Evolutionary conservation across 2,113 vertebrate genomes (phyloP).

Genomic region (Anser brachyrhynchus): DNA sequence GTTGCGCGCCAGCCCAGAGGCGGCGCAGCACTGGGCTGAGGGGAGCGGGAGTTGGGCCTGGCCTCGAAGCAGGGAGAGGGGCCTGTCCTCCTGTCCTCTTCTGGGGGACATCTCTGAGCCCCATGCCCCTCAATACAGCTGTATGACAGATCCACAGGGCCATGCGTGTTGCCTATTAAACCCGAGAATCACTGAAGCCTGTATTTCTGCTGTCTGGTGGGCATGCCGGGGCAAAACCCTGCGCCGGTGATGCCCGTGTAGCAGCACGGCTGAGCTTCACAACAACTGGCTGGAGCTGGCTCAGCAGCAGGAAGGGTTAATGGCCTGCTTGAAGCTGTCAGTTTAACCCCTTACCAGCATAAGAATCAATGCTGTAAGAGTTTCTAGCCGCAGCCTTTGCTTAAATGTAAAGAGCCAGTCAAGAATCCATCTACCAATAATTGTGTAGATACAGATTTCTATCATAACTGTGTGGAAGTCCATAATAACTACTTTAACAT

Average conservation of each 20-base stretch:
- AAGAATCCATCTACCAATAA: neutral
- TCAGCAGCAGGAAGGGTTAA: neutral
- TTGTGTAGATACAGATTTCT: neutral
- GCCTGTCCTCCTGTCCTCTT: neutral
- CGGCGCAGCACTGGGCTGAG: rapidly evolving
- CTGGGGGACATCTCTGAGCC: neutral
- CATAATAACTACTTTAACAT: neutral
- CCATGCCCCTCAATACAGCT: neutral
- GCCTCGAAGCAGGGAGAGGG: neutral
- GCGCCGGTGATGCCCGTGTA: neutral
- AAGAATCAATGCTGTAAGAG: neutral
- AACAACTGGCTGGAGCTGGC: neutral
- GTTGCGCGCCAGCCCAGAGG: neutral
- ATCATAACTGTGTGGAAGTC: neutral
- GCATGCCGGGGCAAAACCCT: neutral
- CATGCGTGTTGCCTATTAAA: neutral
- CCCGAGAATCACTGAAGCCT: neutral
- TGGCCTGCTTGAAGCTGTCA: neutral
- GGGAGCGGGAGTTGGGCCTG: neutral
- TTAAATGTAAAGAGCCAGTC: neutral
- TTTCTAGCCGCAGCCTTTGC: neutral
- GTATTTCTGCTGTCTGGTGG: neutral
- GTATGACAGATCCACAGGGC: neutral
- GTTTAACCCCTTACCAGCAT: constrained; percentile 29
- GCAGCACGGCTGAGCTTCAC: neutral